Conservation (phyloP, 2,113 vertebrate genomes). For the Varanus komodoensis region DNA sequence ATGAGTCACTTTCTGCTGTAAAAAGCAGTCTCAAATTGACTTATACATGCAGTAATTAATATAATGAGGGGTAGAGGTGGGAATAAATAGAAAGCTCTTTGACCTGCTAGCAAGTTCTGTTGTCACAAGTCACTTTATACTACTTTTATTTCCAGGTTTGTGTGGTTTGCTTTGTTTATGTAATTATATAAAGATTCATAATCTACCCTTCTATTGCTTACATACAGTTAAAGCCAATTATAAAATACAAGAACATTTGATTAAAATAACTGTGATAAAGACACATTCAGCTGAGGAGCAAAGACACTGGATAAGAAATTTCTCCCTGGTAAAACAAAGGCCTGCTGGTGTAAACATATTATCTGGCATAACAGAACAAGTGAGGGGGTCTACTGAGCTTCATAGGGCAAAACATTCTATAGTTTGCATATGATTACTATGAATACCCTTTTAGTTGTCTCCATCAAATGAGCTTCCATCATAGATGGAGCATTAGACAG, state of each 20-base stretch:
- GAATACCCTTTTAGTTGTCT: background rate
- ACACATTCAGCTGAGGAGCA: too few relatives aligned
- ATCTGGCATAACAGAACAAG: background rate
- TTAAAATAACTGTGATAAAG: too few relatives aligned
- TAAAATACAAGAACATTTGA: background rate
- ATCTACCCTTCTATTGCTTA: background rate
- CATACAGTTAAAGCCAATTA: background rate
- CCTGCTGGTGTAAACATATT: background rate
- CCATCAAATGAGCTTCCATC: background rate
- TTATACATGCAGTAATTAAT: too few relatives aligned
- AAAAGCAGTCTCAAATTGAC: too few relatives aligned
- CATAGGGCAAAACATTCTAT: background rate
- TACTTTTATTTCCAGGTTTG: background rate
- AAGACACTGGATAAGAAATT: too few relatives aligned
- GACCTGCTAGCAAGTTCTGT: background rate
- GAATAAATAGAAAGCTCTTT: background rate
- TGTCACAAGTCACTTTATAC: background rate
- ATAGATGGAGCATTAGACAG: background rate
- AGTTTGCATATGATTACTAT: background rate
- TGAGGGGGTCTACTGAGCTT: background rate
- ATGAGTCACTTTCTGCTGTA: too few relatives aligned
- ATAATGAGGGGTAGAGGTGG: too few relatives aligned
- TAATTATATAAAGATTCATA: background rate
- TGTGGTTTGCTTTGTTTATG: background rate
- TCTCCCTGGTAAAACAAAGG: too few relatives aligned